These are phyloP conservation scores for Odontomyia ornata DNA, from an alignment of 2,888 invertebrate species.

Conservation along the genomic window DNA sequence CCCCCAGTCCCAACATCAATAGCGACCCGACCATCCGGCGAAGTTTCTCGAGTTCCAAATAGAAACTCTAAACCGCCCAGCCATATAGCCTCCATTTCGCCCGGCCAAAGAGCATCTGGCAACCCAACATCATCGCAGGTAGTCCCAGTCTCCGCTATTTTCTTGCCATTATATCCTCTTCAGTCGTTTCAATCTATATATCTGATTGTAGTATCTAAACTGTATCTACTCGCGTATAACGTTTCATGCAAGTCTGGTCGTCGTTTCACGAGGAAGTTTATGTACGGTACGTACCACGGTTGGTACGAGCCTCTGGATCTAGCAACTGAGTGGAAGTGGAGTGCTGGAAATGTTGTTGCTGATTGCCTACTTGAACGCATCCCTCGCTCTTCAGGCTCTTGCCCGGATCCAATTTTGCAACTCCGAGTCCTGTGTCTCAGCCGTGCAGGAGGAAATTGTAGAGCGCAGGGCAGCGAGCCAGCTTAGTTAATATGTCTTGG, in stretches of 20 bases:
- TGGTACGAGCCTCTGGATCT: background rate
- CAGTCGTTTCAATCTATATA: background rate
- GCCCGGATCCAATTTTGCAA: background rate
- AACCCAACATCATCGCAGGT: background rate
- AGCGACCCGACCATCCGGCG: background rate
- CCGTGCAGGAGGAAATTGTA: background rate
- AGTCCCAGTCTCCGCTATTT: background rate
- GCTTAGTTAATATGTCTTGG: slow-evolving; percentile 29
- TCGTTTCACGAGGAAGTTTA: background rate
- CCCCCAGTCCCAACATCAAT: background rate
- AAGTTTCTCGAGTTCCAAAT: slow-evolving; percentile 2
- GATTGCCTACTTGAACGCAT: slow-evolving; percentile 20
- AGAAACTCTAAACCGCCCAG: no score
- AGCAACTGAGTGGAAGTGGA: background rate
- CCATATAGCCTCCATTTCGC: background rate
- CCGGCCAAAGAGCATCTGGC: slow-evolving; percentile 17
- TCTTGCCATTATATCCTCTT: background rate
- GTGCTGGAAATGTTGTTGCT: slow-evolving; percentile 12
- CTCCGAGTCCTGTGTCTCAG: background rate
- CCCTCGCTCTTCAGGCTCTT: background rate
- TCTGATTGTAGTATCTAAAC: background rate
- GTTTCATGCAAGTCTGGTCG: background rate
- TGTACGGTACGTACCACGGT: background rate
- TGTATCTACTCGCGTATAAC: background rate
- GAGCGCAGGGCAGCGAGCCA: background rate